Base-by-base conservation (phyloP, 2,888 invertebrate genomes). In the Leucophora obtusa region DNA sequence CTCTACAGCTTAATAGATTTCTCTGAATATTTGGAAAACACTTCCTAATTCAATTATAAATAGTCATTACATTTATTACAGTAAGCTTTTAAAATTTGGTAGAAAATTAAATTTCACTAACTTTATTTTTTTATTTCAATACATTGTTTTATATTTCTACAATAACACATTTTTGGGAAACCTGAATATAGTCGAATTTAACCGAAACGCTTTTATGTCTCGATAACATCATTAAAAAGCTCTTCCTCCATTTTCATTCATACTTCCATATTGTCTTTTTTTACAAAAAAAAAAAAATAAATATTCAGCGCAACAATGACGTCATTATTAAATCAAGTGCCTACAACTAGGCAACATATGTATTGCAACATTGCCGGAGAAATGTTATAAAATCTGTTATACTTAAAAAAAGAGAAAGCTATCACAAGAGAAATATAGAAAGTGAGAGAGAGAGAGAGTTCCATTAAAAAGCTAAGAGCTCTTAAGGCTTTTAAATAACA, bases 181-280 rank as follows among this genome's bases (percentile, higher is more conserved):
- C 33, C 50, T 69, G 58, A 59, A 51, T 58, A 59, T 66, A 50
- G 7, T 33, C 50, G 56, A 69, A 69, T 59, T 35, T 56, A 70
- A 50, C 38, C 0, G 43, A 18, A 33, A 56, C 14, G 51, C 24
- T 60, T 47, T 47, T 43, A 21, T 21, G 0, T 43, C 56, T 56
- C 56, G 35, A 17, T 60, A 60, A 54, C 47, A 54, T 53, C 38
- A 74, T 54, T 43, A 35, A 73, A 79, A 76, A 79, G 70, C 62
- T 62, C 28, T 73, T 38, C 68, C 74, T 24, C 75, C 75, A 79
- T 70, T 82, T 82, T 82, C 79, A 82, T 82, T 82, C 82, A 82
- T 79, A 73, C 69, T 82, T 79, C 62, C 73, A 76, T 59, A 54
- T 38, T 47, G 47, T 24, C 38, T 38, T 35, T 54, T 28, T 69